Evolutionary conservation across 1,140 invertebrate genomes (phyloP).

Genomic region (Bombus consobrinus): DNA sequence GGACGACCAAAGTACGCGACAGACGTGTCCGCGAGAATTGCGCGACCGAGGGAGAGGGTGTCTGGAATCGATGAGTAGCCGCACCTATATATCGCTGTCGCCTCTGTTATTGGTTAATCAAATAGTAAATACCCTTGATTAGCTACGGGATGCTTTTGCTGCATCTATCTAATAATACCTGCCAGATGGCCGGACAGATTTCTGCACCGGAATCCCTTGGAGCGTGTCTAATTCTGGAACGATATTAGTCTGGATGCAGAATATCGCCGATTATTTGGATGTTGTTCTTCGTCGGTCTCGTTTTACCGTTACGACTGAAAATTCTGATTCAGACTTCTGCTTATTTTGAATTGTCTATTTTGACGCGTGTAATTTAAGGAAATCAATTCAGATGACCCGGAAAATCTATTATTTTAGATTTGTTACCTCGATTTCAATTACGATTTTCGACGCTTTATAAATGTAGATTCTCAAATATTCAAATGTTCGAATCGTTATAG

Average conservation of each 20-base stretch:
- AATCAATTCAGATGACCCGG: background rate
- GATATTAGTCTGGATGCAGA: conserved; percentile 16
- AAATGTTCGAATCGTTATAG: background rate
- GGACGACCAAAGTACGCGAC: background rate
- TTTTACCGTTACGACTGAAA: background rate
- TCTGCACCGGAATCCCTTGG: conserved; percentile 18
- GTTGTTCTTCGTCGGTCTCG: background rate
- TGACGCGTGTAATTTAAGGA: background rate
- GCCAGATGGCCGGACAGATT: conserved; percentile 61
- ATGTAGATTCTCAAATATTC: background rate
- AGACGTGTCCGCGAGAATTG: background rate
- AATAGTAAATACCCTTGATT: conserved; percentile 66
- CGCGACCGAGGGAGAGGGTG: background rate
- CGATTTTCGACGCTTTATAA: background rate
- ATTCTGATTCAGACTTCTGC: background rate
- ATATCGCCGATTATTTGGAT: background rate
- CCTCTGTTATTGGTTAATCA: conserved; percentile 65
- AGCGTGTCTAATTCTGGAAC: conserved; percentile 57
- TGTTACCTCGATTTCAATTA: background rate
- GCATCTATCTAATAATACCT: conserved; percentile 54
- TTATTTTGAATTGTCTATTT: background rate
- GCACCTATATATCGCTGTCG: background rate
- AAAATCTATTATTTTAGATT: background rate
- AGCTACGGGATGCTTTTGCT: conserved; percentile 42
- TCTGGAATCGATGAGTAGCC: conserved; percentile 26